Percentiles rank a stretch among this genome's conserved stretches.
Conservation (phyloP, 1,140 invertebrate genomes). For the Diachasma alloeum region DNA sequence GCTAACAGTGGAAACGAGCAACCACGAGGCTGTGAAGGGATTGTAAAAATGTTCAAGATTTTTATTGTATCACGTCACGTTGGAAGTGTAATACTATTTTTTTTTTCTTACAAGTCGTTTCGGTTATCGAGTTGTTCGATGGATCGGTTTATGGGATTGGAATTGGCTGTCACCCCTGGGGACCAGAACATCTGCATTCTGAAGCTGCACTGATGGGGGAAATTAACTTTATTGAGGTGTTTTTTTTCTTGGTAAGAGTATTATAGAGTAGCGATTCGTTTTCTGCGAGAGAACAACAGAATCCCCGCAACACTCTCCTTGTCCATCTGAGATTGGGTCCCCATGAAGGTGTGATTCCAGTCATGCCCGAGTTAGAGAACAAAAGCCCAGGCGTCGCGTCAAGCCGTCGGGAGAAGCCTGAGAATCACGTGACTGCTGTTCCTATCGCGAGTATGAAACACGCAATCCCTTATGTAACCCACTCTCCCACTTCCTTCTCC, state of each 20-base stretch:
- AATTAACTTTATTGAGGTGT: too few relatives aligned
- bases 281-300: too few relatives aligned
- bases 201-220: too few relatives aligned
- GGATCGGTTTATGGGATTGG: too few relatives aligned
- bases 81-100: background rate
- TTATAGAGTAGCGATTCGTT: too few relatives aligned
- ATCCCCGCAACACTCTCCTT: too few relatives aligned
- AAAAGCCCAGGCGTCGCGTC: background rate
- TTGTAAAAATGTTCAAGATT: slow-evolving; percentile 14
- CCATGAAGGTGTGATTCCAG: background rate
- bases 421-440: slow-evolving; percentile 14
- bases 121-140: too few relatives aligned
- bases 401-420: background rate
- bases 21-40: background rate
- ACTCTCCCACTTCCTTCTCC: background rate
- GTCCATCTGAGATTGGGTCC: background rate
- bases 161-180: too few relatives aligned
- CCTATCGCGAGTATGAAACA: background rate
- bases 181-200: too few relatives aligned
- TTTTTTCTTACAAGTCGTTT: too few relatives aligned
- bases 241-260: too few relatives aligned
- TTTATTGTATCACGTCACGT: slow-evolving; percentile 8
- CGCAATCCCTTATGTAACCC: background rate
- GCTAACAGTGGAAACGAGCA: slow-evolving; percentile 18
- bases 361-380: background rate